Percentiles rank a stretch among this genome's conserved stretches.
Evolutionary conservation across 2,113 vertebrate genomes (phyloP).

Genomic region (Phocoena sinus): DNA sequence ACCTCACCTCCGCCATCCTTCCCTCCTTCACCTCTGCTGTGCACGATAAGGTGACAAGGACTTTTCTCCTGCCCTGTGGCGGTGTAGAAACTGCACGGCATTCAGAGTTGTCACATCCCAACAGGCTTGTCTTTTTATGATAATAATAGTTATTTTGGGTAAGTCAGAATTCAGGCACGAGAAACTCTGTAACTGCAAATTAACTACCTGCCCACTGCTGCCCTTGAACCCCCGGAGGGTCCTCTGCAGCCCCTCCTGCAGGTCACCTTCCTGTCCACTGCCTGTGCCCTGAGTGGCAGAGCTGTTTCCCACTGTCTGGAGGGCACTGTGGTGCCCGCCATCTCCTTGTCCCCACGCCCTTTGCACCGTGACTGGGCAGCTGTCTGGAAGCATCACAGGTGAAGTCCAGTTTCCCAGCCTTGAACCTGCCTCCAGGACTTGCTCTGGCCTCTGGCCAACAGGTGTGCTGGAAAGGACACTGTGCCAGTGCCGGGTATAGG

Average conservation of each 20-base stretch:
- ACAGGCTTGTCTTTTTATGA: neutral
- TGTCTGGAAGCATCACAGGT: neutral
- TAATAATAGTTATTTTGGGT: neutral
- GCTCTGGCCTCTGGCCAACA: neutral
- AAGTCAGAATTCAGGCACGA: neutral
- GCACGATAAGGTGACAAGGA: accelerated
- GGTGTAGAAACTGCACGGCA: accelerated
- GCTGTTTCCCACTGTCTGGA: slow-evolving; percentile 86
- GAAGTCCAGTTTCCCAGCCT: neutral
- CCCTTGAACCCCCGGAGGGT: slow-evolving; percentile 76
- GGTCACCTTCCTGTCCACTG: slow-evolving; percentile 85
- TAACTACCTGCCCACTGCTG: slow-evolving; percentile 69
- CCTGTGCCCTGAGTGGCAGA: slow-evolving; percentile 85
- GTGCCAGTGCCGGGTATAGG: accelerated
- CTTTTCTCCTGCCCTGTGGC: accelerated
- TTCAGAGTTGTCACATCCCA: too few relatives aligned
- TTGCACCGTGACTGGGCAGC: neutral
- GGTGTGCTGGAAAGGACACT: neutral
- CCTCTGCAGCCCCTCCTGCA: slow-evolving; percentile 80
- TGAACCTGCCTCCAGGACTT: neutral
- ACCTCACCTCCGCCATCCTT: accelerated
- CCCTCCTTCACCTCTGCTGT: accelerated
- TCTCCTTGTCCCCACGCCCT: neutral
- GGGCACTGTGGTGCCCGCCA: slow-evolving; percentile 78
- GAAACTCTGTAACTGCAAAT: neutral